A percentile compares a stretch with the other conserved stretches of the same genome.
Evolutionary conservation across 1,140 invertebrate species (phyloP).

Genomic region (Monomorium pharaonis): DNA sequence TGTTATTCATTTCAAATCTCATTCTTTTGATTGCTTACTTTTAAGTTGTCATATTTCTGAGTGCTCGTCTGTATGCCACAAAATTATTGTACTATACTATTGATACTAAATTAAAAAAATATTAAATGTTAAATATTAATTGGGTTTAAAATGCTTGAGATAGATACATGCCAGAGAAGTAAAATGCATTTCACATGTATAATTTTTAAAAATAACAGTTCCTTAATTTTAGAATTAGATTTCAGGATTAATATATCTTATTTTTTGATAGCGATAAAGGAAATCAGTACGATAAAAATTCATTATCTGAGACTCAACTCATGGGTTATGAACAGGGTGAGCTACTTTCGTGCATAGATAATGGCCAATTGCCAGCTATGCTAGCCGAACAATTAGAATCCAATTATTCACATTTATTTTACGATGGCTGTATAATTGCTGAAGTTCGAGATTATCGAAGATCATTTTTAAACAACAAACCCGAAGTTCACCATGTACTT

Average conservation of each 20-base stretch:
- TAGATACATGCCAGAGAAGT: background rate
- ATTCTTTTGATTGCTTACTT: background rate
- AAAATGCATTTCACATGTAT: background rate
- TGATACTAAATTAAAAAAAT: background rate
- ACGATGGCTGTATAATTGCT: constrained; percentile 95
- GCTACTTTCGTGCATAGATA: constrained; percentile 92
- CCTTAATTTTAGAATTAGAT: background rate
- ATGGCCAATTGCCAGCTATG: constrained; percentile 94
- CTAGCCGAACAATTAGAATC: constrained; percentile 93
- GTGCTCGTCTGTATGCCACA: background rate
- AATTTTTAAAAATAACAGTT: background rate
- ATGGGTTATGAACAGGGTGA: constrained; percentile 93
- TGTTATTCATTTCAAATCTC: constrained; percentile 4
- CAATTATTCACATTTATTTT: constrained; percentile 93
- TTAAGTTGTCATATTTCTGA: background rate
- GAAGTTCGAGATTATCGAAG: constrained; percentile 96
- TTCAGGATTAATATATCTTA: constrained; percentile 47
- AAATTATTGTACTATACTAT: constrained; percentile 4
- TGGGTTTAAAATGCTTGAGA: background rate
- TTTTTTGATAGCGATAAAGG: constrained; percentile 78
- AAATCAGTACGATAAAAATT: constrained; percentile 85
- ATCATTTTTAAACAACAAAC: constrained; percentile 88
- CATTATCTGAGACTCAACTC: constrained; percentile 89
- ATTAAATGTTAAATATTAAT: constrained; percentile 4
- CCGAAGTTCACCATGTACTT: constrained; percentile 93